Evolutionary conservation across 2,888 invertebrate species (phyloP), one percentile per base, ranked within the genome.

Genomic region (Ophion ventricosus): DNA sequence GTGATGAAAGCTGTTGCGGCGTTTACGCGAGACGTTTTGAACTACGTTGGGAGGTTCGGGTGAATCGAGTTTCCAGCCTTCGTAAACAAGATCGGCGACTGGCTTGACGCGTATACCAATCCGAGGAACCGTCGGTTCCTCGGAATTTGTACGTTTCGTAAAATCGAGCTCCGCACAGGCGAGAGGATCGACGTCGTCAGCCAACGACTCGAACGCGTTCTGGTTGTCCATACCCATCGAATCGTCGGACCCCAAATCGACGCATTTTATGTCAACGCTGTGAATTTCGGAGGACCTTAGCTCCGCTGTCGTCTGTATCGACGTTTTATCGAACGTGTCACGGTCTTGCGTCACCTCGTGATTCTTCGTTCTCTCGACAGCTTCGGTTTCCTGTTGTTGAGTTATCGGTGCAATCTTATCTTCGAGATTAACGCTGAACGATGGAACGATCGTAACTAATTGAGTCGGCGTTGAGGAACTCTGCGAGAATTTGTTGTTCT

Each of bases 111-210:
- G 90, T 43, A 92, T 89, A 8, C 89, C 90, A 49, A 90, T 82
- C 29, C 86, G 87, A 29, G 87, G 84, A 25, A 84, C 79, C 5
- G 85, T 83, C 0, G 73, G 40, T 1, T 73, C 78, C 11, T 85
- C 81, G 43, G 82, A n/a, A 59, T 85, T 70, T 54, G 80, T 35
- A 25, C 85, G 49, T 72, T 88, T 86, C 29, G 85, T 61, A 1
- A 86, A 56, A 20, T 91, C 88, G 0, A 87, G 86, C 11, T 93
- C 92, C 5, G 91, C 89, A 70, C 90, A 90, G 0, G 92, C 93
- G 25, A 94, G 85, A 57, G 94, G 94, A 90, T 94, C 94, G 11
- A 90, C 89, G 25, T 89, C 93, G 88, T 83, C 90, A 1, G 83
- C 57, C 0, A 87, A 75, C 23, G 87, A 64, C 26, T 87, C 85